These are phyloP conservation scores for Mastomys natalensis DNA, from an alignment of 2,113 vertebrate species.

Conservation along the genomic window DNA sequence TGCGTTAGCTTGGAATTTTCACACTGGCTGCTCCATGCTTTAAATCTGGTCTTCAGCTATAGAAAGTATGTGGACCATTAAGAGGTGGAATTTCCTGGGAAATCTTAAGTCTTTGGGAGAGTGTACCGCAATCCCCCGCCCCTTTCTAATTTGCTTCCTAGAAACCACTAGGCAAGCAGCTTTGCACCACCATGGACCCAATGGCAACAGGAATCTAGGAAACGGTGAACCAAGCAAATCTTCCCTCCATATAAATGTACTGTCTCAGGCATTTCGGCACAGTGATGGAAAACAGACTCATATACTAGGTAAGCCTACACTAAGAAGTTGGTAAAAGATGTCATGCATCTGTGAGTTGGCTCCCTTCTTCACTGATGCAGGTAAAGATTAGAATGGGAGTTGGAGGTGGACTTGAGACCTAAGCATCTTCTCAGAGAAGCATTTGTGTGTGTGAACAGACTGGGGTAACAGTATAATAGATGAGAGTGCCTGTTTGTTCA, in stretches of 20 bases:
- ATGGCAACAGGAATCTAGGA: background rate
- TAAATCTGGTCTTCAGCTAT: background rate
- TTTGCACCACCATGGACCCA: background rate
- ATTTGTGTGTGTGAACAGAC: background rate
- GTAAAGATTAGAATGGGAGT: background rate
- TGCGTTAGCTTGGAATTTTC: background rate
- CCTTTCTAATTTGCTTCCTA: background rate
- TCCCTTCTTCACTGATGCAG: background rate
- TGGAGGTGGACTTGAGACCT: background rate
- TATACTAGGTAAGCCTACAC: background rate
- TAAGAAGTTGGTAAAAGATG: background rate
- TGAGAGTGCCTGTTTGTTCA: background rate
- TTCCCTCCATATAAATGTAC: background rate
- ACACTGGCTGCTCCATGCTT: background rate
- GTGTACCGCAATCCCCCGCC: background rate
- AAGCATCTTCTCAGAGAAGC: background rate
- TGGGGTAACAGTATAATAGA: no score
- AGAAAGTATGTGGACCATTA: background rate
- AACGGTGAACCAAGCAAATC: background rate
- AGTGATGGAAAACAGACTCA: background rate
- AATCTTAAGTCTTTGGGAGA: background rate
- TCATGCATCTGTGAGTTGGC: background rate
- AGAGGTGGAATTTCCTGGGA: background rate
- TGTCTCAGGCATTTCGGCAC: background rate
- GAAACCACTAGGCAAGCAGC: background rate